Base-by-base conservation (phyloP, 2,797 vertebrate species). In the Carduelis carduelis region DNA sequence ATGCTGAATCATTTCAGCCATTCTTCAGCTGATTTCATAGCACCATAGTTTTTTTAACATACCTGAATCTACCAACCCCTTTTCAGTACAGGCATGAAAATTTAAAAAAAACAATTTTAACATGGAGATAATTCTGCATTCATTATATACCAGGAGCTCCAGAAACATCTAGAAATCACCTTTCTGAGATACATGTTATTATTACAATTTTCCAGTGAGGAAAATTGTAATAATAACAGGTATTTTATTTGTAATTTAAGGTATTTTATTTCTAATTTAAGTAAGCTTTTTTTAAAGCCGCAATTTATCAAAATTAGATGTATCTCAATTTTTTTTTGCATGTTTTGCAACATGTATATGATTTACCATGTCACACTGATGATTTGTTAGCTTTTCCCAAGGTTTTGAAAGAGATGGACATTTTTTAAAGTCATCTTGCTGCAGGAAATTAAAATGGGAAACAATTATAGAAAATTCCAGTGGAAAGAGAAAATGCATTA, bases 371-470 rank as follows among this genome's bases (percentile, higher is more conserved):
- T 94, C 78, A 84, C 66, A 87, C 24, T 94, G 92, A 91, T 68
- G 77, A 56, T 95, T 96, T 72, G 24, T 87, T 93, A 96, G 80
- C 84, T 93, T 97, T 91, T 93, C 95, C 89, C 97, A 97, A 84
- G 46, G 66, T 95, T 97, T 92, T 96, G 91, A 97, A 92, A 91
- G 37, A 92, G 72, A 89, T 37, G 69, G 89, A 74, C 75, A 86
- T 97, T 97, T 97, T 97, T 96, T 96, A 95, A 98, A 97, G 87
- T 97, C 89, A 88, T 96, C 76, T 97, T 61, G 57, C 93, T 95
- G 61, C 93, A 87, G 91, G 93, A 98, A 97, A 97, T 97, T 97
- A 97, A 98, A 98, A 97, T 97, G 96, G 65, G 93, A 97, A 91
- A 97, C 94, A 97, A 95, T 98, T 98, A 97, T 43, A 97, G 96